These are phyloP conservation scores for Trichomycterus rosablanca DNA, from an alignment of 2,113 vertebrate genomes.

Conservation along the genomic window DNA sequence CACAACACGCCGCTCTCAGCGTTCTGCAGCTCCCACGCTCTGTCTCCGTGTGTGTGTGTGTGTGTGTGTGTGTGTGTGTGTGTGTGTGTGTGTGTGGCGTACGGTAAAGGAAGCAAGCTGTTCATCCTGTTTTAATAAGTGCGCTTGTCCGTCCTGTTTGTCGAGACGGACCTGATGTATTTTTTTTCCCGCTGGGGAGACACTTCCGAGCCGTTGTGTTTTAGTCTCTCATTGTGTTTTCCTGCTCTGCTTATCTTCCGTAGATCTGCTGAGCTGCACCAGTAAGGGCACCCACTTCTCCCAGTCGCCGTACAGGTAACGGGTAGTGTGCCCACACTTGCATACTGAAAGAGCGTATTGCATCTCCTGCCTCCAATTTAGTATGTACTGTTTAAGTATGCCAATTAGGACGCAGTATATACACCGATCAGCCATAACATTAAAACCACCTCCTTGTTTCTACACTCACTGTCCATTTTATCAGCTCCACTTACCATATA, in stretches of 20 bases:
- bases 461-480: too few relatives aligned
- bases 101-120: constrained; percentile 34
- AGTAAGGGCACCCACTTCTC: constrained; percentile 71
- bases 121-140: constrained; percentile 48
- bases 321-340: too few relatives aligned
- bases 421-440: too few relatives aligned
- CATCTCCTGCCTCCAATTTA: too few relatives aligned
- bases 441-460: too few relatives aligned
- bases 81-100: constrained; percentile 5
- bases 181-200: constrained; percentile 35
- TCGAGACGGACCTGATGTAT: constrained; percentile 1
- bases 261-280: constrained; percentile 82
- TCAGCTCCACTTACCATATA: too few relatives aligned
- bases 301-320: constrained; percentile 75
- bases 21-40: not conserved
- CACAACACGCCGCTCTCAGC: constrained; percentile 9
- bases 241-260: constrained; percentile 39
- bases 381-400: too few relatives aligned
- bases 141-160: constrained; percentile 5
- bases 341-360: too few relatives aligned
- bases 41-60: not conserved
- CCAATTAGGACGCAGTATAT: too few relatives aligned
- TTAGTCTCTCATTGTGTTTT: constrained; percentile 38
- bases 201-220: constrained; percentile 15
- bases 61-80: constrained; percentile 16